phyloP scores from a whole-genome alignment of 2,113 vertebrate genomes.

The Zosterops hypoxanthus region DNA sequence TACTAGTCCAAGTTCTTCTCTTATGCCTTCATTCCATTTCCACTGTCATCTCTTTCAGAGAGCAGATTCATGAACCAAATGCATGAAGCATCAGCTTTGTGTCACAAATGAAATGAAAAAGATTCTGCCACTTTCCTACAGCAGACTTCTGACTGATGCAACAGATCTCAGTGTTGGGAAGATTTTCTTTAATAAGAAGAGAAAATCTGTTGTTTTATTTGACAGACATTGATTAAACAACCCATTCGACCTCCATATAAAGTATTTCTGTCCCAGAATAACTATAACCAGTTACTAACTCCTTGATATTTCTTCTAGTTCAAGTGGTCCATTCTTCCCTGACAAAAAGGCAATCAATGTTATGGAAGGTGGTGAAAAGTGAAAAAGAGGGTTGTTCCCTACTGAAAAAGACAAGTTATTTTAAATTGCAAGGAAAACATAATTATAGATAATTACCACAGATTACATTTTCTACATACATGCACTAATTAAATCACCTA shows the following conservation, averaged over 20 bases:
- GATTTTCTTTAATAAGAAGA: background rate
- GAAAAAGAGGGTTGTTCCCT: constrained; percentile 22
- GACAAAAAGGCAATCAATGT: constrained; percentile 4
- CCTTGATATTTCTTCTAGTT: background rate
- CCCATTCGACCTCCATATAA: background rate
- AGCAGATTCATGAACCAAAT: background rate
- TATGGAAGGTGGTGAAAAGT: constrained; percentile 4
- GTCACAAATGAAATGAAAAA: background rate
- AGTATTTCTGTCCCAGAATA: background rate
- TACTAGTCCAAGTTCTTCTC: background rate
- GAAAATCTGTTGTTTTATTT: background rate
- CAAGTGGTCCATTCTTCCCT: background rate
- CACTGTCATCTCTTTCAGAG: background rate
- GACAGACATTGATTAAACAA: background rate
- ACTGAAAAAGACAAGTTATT: constrained; percentile 49
- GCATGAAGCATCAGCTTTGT: background rate
- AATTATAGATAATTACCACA: constrained; percentile 59
- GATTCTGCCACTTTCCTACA: background rate
- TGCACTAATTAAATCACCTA: constrained; percentile 63
- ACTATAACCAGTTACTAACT: background rate
- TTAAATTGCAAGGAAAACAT: constrained; percentile 63
- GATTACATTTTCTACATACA: constrained; percentile 63
- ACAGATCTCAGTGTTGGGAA: background rate
- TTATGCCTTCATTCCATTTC: background rate
- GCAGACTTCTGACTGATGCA: background rate